Conservation (phyloP, 2,888 invertebrate species). For the Andrena dorsata region DNA sequence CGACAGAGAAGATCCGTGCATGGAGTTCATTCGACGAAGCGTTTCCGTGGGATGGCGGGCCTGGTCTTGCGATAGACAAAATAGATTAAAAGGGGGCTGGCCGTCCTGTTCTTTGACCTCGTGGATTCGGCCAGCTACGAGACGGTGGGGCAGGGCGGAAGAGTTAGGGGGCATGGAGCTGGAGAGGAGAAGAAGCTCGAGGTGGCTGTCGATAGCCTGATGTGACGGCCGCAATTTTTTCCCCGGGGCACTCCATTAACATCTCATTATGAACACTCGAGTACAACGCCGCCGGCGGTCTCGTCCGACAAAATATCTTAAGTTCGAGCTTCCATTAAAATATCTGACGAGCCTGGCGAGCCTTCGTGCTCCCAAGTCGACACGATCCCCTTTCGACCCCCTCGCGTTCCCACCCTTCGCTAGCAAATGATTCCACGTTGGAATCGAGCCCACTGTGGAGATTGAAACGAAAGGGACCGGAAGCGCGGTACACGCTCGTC, state of each 20-base stretch:
- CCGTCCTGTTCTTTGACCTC: conserved; percentile 59
- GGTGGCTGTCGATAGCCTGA: conserved; percentile 82
- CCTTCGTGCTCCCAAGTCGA: conserved; percentile 40
- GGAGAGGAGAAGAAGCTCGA: conserved; percentile 30
- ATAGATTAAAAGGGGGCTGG: conserved; percentile 75
- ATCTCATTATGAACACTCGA: conserved; percentile 84
- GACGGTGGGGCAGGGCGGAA: conserved; percentile 42
- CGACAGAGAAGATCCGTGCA: neutral
- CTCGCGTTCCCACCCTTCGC: conserved; percentile 3
- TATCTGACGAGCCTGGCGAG: conserved; percentile 78
- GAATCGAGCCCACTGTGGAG: conserved; percentile 34
- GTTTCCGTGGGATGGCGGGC: neutral
- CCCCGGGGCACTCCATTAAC: conserved; percentile 82
- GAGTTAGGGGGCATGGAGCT: conserved; percentile 32
- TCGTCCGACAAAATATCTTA: conserved; percentile 80
- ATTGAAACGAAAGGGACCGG: conserved; percentile 27
- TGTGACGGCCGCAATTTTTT: conserved; percentile 80
- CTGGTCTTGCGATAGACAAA: conserved; percentile 76
- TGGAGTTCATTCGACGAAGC: conserved; percentile 8
- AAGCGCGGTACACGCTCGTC: conserved; percentile 20
- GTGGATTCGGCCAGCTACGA: conserved; percentile 36
- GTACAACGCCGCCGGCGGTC: conserved; percentile 62
- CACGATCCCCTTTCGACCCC: conserved; percentile 30
- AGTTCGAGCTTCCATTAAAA: conserved; percentile 84
- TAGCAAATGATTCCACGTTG: conserved; percentile 25